phyloP scores from a whole-genome alignment of 2,888 invertebrate species.

The Leucophora obtusa region DNA sequence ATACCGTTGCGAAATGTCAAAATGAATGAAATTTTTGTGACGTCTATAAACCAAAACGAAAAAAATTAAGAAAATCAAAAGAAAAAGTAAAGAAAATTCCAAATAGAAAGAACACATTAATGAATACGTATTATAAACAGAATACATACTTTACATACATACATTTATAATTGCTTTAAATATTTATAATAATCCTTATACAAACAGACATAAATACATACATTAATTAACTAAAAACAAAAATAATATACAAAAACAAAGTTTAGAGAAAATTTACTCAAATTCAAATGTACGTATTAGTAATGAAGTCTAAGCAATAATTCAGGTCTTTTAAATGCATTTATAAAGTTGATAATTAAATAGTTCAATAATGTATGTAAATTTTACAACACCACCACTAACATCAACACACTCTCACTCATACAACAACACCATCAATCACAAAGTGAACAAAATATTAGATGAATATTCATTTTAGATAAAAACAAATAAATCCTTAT shows the following conservation, averaged over 20 bases:
- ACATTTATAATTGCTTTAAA: conserved; percentile 40
- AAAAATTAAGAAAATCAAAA: conserved; percentile 54
- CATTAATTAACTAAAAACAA: conserved; percentile 6
- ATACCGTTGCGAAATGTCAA: conserved; percentile 75
- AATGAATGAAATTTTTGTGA: conserved; percentile 76
- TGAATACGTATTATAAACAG: conserved; percentile 56
- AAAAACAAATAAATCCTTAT: neutral
- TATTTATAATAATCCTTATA: conserved; percentile 1
- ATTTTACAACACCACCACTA: neutral
- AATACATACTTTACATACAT: conserved; percentile 36
- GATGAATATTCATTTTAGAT: neutral
- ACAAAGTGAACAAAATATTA: neutral
- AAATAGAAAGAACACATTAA: conserved; percentile 59
- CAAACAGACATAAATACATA: conserved; percentile 27
- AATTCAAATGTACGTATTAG: conserved; percentile 33
- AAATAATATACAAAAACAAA: neutral
- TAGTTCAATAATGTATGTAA: neutral
- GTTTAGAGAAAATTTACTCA: neutral
- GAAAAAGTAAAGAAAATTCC: conserved; percentile 45
- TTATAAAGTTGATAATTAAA: conserved; percentile 15
- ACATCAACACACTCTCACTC: neutral
- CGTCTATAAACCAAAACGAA: conserved; percentile 75
- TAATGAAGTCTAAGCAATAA: conserved; percentile 45
- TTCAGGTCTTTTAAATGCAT: conserved; percentile 53
- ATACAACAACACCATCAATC: neutral